Evolutionary conservation across 2,888 invertebrate species (phyloP), one percentile per base, ranked within the genome.

Genomic region (Ichneumoninae sp.): DNA sequence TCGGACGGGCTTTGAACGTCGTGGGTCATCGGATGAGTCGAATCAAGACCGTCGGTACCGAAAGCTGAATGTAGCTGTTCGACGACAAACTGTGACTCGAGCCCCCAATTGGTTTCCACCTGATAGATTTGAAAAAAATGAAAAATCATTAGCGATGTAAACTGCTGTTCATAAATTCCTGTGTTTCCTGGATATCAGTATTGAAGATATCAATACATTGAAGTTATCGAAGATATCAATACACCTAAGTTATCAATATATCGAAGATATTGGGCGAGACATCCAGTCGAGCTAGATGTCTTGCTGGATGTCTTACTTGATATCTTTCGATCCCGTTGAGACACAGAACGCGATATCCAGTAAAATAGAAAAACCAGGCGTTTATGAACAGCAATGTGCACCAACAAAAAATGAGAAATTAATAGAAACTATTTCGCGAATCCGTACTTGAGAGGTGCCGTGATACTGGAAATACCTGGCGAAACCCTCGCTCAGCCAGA

Each of bases 41-140:
- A 93, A 33, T 93, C 91, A 0, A 94, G 93, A n/a, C 96, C 95
- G 89, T 97, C 97, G 84, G 92, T 92, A 0, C 94, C 93, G 78
- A 97, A 94, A 5, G 96, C 95, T 0, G 94, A 92, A 87, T 97
- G 97, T 0, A 97, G 88, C 91, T 96, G 96, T 80, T 96, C 96
- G 0, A 95, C 94, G 0, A 97, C 95, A 89, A 97, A 97, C 89
- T 97, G 96, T 7, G 95, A 95, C 33, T 95, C 95, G 81, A 97
- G 91, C 52, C 96, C 95, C 96, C 96, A 96, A 0, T 95, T 91
- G 0, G 93, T 93, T 88, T 96, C 95, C n/a, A 96, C 95, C 96
- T 96, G 76, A 30, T 33, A n/a, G 57, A n/a, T 52, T 44, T 16
- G 22, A 36, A 66, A 33, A 63, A 30, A 8, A 19, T 52, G 10